Conservation (phyloP, 2,888 invertebrate species). For the Micropterix aruncella region DNA sequence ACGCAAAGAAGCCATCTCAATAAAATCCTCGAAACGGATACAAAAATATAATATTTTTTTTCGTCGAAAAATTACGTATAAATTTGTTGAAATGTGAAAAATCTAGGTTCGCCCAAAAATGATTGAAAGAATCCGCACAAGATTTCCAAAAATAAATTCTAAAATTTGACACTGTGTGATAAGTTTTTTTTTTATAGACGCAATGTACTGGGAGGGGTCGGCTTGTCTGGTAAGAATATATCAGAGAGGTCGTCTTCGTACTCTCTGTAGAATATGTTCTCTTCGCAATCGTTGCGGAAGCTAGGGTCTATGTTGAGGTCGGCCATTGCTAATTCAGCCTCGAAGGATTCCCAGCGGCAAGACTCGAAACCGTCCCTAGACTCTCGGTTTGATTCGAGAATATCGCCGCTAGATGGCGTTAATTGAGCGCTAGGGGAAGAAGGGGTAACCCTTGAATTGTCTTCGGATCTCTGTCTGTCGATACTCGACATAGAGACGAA, state of each 20-base stretch:
- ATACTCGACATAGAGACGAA: conserved; percentile 40
- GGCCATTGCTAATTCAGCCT: conserved; percentile 44
- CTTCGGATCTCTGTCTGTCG: conserved; percentile 24
- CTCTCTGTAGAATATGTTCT: conserved; percentile 43
- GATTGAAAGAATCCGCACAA: too few species aligned
- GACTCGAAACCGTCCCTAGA: conserved; percentile 17
- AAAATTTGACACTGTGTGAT: too few species aligned
- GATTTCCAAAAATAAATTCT: too few species aligned
- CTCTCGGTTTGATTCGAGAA: conserved; percentile 3
- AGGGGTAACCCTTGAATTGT: conserved; percentile 19
- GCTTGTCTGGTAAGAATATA: conserved; percentile 36
- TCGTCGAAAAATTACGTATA: too few species aligned
- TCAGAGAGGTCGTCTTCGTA: conserved; percentile 39
- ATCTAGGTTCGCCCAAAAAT: too few species aligned
- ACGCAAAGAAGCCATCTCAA: too few species aligned
- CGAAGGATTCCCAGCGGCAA: conserved; percentile 48
- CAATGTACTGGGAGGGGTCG: conserved; percentile 40
- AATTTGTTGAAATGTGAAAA: too few species aligned
- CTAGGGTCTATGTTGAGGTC: conserved; percentile 47
- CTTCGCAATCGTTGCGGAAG: conserved; percentile 47
- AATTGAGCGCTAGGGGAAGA: conserved; percentile 43
- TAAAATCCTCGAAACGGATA: too few species aligned
- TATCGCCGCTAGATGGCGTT: conserved; percentile 34
- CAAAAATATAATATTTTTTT: too few species aligned
- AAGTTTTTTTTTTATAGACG: too few species aligned